These are phyloP conservation scores for Isotomurus palustris DNA, from an alignment of 2,888 invertebrate genomes.

Conservation along the genomic window DNA sequence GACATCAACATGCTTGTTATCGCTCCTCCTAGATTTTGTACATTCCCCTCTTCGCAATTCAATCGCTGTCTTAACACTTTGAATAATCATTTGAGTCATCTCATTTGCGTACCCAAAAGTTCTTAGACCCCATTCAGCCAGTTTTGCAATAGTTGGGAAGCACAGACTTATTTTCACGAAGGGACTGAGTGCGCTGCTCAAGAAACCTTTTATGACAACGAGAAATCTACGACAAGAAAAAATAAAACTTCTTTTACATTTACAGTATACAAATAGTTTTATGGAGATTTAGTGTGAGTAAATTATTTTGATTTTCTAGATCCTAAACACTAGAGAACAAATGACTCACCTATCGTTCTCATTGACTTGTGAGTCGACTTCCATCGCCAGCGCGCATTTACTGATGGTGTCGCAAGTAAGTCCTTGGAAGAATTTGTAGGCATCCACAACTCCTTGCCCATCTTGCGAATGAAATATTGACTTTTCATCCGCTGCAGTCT, in stretches of 20 bases:
- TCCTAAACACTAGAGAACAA: too few relatives aligned
- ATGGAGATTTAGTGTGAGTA: too few relatives aligned
- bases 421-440: constrained; percentile 52
- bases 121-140: constrained; percentile 45
- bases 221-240: too few relatives aligned
- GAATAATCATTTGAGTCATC: constrained; percentile 48
- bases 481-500: constrained; percentile 39
- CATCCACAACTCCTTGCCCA: constrained; percentile 48
- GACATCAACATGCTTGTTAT: constrained; percentile 46
- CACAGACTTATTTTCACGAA: constrained; percentile 47
- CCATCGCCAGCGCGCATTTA: constrained; percentile 53
- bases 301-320: too few relatives aligned
- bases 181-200: constrained; percentile 47
- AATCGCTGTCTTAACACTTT: constrained; percentile 47
- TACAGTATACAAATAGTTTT: too few relatives aligned
- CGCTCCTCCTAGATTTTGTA: neutral
- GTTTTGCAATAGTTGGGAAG: constrained; percentile 45
- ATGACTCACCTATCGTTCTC: constrained; percentile 50
- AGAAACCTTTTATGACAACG: constrained; percentile 46
- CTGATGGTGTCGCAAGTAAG: constrained; percentile 55
- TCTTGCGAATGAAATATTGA: too few relatives aligned
- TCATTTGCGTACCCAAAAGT: constrained; percentile 47
- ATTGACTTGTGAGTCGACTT: constrained; percentile 50
- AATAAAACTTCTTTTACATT: too few relatives aligned
- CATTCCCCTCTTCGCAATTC: constrained; percentile 36